A percentile compares a stretch with the other conserved stretches of the same genome.
Evolutionary conservation across 37 sponge, comb jelly and placozoan genomes (phyloP).

Genomic region (Oopsacas minuta): DNA sequence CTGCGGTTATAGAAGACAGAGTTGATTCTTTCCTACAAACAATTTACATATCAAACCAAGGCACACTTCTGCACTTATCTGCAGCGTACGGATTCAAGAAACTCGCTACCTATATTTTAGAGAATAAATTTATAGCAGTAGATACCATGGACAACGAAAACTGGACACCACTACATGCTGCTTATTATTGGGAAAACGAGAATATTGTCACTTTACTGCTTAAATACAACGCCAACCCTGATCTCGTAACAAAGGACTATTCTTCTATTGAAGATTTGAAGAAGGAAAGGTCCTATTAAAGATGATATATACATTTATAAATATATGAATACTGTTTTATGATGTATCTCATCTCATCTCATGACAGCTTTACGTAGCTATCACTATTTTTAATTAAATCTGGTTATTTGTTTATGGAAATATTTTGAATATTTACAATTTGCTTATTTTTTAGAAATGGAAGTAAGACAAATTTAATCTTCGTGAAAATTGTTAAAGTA

Average conservation of each 20-base stretch:
- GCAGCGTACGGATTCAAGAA: constrained; percentile 11
- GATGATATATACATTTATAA: not conserved
- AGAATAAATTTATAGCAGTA: not conserved
- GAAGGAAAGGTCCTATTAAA: not conserved
- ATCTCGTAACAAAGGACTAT: not conserved
- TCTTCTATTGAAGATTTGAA: not conserved
- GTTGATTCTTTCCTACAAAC: not conserved
- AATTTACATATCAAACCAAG: not conserved
- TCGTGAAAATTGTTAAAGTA: too few relatives aligned
- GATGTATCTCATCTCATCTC: too few relatives aligned
- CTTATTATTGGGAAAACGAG: constrained; percentile 14
- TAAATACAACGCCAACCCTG: not conserved
- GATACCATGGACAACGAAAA: constrained; percentile 4
- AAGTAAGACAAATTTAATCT: too few relatives aligned
- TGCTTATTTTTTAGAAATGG: too few relatives aligned
- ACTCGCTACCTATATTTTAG: not conserved
- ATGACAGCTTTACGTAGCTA: too few relatives aligned
- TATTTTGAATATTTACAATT: too few relatives aligned
- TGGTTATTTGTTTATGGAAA: too few relatives aligned
- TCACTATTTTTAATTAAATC: too few relatives aligned
- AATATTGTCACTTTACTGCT: not conserved
- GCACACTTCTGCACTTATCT: not conserved
- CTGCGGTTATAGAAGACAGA: not conserved
- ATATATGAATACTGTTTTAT: not conserved
- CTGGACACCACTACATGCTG: not conserved